These are phyloP conservation scores for Keiferia lycopersicella DNA, from an alignment of 2,888 invertebrate genomes.

Conservation along the genomic window DNA sequence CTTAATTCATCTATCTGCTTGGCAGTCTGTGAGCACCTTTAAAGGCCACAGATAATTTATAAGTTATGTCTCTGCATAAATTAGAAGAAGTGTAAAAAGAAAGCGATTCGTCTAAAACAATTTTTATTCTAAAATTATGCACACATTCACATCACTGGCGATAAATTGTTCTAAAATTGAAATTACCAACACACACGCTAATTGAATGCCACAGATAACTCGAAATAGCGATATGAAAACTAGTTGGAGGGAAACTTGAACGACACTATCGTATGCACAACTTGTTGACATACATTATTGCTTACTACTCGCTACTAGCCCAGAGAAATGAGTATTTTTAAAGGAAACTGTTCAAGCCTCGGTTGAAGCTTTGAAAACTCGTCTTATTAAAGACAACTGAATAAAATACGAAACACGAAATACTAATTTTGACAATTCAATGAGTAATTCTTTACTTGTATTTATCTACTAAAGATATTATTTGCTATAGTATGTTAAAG, in stretches of 20 bases:
- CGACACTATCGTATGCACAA: conserved; percentile 4
- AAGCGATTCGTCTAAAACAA: not conserved
- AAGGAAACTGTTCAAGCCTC: too few relatives aligned
- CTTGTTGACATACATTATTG: conserved; percentile 16
- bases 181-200: not conserved
- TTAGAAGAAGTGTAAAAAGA: not conserved
- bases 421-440: too few relatives aligned
- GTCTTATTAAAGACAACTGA: too few relatives aligned
- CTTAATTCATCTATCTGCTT: too few relatives aligned
- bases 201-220: conserved; percentile 12
- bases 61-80: not conserved
- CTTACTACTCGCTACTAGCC: not conserved
- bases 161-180: not conserved
- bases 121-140: not conserved
- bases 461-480: too few relatives aligned
- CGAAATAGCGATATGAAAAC: conserved; percentile 21
- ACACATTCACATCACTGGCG: not conserved
- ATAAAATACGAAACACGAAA: too few relatives aligned
- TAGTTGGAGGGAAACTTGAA: conserved; percentile 24
- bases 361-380: too few relatives aligned
- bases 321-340: too few relatives aligned
- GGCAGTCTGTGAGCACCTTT: too few relatives aligned
- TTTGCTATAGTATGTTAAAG: too few relatives aligned
- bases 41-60: too few relatives aligned
- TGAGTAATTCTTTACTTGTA: too few relatives aligned